A percentile compares a stretch with the other conserved stretches of the same genome.
Conservation (phyloP, 1,140 invertebrate species). For the Galendromus occidentalis region DNA sequence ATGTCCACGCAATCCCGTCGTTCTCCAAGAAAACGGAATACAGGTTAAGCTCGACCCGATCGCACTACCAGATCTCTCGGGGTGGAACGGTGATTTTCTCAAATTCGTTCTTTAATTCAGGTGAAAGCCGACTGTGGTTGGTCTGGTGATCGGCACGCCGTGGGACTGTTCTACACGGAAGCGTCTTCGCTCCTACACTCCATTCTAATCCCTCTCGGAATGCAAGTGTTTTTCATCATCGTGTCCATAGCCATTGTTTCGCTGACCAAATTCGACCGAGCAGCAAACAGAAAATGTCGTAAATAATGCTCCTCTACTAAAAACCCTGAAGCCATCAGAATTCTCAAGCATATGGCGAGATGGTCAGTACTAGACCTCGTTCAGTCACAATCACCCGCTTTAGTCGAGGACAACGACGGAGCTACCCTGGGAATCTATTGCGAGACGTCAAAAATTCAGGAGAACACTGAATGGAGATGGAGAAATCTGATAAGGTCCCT, state of each 20-base stretch:
- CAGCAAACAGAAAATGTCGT: not conserved
- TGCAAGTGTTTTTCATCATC: not conserved
- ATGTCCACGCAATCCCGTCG: not conserved
- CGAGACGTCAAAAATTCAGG: too few relatives aligned
- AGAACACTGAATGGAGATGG: too few relatives aligned
- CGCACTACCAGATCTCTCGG: too few relatives aligned
- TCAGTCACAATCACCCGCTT: too few relatives aligned
- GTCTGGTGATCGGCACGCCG: conserved; percentile 2
- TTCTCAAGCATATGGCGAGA: too few relatives aligned
- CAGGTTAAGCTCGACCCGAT: not conserved
- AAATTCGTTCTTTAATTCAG: not conserved
- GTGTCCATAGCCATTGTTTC: not conserved
- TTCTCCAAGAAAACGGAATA: conserved; percentile 6
- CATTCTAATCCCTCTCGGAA: not conserved
- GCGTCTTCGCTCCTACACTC: not conserved
- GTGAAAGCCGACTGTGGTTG: not conserved
- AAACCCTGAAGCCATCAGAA: too few relatives aligned
- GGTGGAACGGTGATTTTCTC: not conserved
- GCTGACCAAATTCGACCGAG: not conserved
- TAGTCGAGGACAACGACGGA: too few relatives aligned
- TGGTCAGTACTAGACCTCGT: too few relatives aligned
- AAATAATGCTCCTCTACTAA: not conserved
- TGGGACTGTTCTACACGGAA: not conserved
- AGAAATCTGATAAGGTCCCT: too few relatives aligned
- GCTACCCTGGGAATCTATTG: too few relatives aligned